A percentile compares a stretch with the other conserved stretches of the same genome.
These are phyloP conservation scores for Lasioglossum calceatum DNA, from an alignment of 2,888 invertebrate species.

Conservation along the genomic window DNA sequence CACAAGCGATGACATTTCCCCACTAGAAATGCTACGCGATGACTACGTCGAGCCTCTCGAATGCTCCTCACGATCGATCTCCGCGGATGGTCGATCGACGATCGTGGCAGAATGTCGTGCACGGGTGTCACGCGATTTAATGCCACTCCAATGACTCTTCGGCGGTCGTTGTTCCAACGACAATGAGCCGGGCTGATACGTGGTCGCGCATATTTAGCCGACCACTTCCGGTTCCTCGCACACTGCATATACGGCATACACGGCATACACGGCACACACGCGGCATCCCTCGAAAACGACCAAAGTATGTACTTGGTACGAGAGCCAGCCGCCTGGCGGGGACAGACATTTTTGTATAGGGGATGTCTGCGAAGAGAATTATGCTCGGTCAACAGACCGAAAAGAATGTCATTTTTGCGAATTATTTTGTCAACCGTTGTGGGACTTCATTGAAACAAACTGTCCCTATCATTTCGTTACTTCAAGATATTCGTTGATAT, in stretches of 20 bases:
- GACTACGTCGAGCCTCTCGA: constrained; percentile 26
- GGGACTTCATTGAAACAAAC: no score
- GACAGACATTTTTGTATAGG: background rate
- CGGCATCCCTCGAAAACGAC: constrained; percentile 57
- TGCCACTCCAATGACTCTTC: constrained; percentile 52
- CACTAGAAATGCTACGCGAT: constrained; percentile 18
- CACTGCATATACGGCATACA: background rate
- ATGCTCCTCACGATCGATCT: constrained; percentile 54
- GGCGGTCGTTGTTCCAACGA: constrained; percentile 69
- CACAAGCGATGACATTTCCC: constrained; percentile 59
- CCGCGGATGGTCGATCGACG: constrained; percentile 28
- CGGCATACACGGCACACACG: background rate
- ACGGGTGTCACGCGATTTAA: constrained; percentile 47
- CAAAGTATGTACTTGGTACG: constrained; percentile 38
- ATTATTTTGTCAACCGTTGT: background rate
- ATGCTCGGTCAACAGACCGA: background rate
- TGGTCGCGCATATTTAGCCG: constrained; percentile 72
- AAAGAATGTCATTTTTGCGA: background rate
- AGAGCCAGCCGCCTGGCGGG: background rate
- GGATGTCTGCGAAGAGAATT: background rate
- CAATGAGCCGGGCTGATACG: constrained; percentile 71
- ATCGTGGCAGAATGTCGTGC: constrained; percentile 48
- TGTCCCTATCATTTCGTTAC: no score
- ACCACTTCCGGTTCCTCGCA: constrained; percentile 76
- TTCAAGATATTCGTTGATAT: no score